These are phyloP conservation scores for Acanthurus lineatus DNA, from an alignment of 2,797 vertebrate species.

Conservation along the genomic window DNA sequence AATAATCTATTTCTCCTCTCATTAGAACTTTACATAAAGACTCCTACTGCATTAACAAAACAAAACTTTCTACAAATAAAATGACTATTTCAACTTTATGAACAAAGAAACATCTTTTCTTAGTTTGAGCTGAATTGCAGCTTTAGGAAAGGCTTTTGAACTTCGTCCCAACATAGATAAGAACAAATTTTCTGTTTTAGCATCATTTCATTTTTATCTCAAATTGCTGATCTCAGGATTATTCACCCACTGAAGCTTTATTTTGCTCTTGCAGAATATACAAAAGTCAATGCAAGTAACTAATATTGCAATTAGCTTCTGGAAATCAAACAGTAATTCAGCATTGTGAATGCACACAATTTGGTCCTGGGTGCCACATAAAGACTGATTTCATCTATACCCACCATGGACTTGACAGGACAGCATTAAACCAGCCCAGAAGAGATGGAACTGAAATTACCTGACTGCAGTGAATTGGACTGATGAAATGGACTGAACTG, in stretches of 20 bases:
- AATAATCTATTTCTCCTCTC: background rate
- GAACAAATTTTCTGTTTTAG: conserved; percentile 36
- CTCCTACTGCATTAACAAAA: background rate
- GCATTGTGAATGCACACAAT: background rate
- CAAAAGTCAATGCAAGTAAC: background rate
- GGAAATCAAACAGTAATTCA: conserved; percentile 22
- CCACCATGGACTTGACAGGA: background rate
- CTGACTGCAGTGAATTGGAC: conserved; percentile 36
- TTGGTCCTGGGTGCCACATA: background rate
- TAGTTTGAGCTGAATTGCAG: conserved; percentile 35
- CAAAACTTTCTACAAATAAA: background rate
- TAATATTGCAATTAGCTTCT: conserved; percentile 14
- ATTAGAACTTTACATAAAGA: conserved; percentile 11
- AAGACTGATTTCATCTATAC: conserved; percentile 6
- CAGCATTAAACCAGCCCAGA: conserved; percentile 16
- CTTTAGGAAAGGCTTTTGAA: conserved; percentile 29
- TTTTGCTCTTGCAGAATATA: background rate
- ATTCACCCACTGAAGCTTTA: background rate
- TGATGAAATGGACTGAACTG: conserved; percentile 35
- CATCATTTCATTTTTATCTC: background rate
- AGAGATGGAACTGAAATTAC: conserved; percentile 38
- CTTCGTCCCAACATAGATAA: conserved; percentile 24
- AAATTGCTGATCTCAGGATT: conserved; percentile 26
- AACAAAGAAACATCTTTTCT: conserved; percentile 26
- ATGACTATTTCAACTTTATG: conserved; percentile 12